These are phyloP conservation scores for Mastigias papua DNA, from an alignment of 30 jellyfish, hydroid and myxozoan species.

Conservation along the genomic window DNA sequence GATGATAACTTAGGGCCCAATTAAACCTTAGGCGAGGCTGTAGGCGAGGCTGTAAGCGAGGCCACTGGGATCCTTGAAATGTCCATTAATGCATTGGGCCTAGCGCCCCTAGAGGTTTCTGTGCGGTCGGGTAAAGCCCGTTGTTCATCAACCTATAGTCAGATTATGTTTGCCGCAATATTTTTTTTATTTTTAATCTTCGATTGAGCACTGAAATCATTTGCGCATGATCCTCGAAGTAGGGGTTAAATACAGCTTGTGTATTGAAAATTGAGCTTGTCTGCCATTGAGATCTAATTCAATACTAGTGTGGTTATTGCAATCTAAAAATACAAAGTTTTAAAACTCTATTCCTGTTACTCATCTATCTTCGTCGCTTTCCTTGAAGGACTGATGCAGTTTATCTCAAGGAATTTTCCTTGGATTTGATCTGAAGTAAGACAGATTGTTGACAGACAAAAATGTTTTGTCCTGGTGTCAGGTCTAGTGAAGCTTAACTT, in stretches of 20 bases:
- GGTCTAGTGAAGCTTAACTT: too few species aligned
- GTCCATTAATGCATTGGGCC: background rate
- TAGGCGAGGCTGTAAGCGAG: background rate
- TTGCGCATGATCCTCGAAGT: background rate
- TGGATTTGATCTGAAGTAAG: too few species aligned
- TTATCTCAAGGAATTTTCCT: too few species aligned
- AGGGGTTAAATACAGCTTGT: background rate
- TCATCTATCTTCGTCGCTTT: too few species aligned
- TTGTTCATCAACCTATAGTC: background rate
- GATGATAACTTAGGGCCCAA: background rate
- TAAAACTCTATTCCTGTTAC: too few species aligned
- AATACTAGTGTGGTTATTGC: too few species aligned
- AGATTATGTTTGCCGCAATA: background rate
- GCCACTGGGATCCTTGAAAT: background rate
- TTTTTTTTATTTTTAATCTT: background rate
- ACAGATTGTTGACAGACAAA: too few species aligned
- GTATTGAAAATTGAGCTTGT: background rate
- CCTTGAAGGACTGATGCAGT: too few species aligned
- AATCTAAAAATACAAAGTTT: too few species aligned
- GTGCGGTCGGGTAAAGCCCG: background rate
- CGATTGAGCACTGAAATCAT: background rate
- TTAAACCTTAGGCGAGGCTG: background rate
- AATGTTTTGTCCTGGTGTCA: too few species aligned
- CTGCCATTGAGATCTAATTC: background rate
- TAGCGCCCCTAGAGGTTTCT: background rate